Evolutionary conservation across 2,888 invertebrate genomes (phyloP).

Genomic region (Drosophila suboccidentalis): DNA sequence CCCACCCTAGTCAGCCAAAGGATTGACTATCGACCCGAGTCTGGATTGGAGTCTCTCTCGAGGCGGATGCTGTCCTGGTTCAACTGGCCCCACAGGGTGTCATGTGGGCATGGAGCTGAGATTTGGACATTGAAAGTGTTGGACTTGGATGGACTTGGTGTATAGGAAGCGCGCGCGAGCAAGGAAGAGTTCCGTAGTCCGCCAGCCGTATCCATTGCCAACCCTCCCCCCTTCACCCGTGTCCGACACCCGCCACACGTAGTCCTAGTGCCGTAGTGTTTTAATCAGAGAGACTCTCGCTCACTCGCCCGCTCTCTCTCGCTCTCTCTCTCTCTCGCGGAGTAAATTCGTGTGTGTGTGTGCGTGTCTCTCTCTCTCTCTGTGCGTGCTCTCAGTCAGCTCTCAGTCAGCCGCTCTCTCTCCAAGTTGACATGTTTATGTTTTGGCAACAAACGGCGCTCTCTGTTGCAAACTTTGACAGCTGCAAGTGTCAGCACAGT

Average conservation of each 20-base stretch:
- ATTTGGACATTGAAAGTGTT: constrained; percentile 57
- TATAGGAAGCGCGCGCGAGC: constrained; percentile 55
- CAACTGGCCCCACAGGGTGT: constrained; percentile 28
- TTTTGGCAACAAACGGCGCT: constrained; percentile 74
- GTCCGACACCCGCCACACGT: constrained; percentile 32
- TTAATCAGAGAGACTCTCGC: constrained; percentile 54
- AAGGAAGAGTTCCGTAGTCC: constrained; percentile 52
- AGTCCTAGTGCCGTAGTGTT: constrained; percentile 50
- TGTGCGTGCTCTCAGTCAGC: constrained; percentile 26
- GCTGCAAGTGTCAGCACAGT: constrained; percentile 75
- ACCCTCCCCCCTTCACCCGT: constrained; percentile 13
- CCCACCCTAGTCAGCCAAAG: constrained; percentile 5
- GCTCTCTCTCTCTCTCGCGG: constrained; percentile 42
- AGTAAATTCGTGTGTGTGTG: constrained; percentile 22
- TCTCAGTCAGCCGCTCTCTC: constrained; percentile 44
- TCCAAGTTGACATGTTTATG: constrained; percentile 74
- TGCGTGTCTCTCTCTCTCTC: constrained; percentile 37
- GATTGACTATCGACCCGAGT: constrained; percentile 2
- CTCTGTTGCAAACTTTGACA: constrained; percentile 74
- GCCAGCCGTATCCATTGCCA: constrained; percentile 35
- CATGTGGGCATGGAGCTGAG: constrained; percentile 60
- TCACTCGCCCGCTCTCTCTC: constrained; percentile 49
- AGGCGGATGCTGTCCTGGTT: constrained; percentile 21
- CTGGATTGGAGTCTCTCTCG: constrained; percentile 10
- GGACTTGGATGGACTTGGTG: constrained; percentile 30